Base-by-base conservation (phyloP, 2,113 vertebrate species). In the Hydrochoerus hydrochaeris region DNA sequence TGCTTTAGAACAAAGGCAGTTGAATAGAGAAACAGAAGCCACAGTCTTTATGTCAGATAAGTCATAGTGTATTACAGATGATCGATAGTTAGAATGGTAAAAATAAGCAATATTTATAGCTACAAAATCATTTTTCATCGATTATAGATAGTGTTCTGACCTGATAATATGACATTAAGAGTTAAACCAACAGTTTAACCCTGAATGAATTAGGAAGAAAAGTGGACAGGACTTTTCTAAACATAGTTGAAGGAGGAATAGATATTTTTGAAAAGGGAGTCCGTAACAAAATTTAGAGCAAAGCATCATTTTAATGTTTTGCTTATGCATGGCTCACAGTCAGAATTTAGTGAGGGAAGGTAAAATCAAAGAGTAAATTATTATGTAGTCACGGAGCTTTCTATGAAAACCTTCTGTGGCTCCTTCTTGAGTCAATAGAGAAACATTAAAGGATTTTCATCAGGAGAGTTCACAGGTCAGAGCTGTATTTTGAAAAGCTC, bases 361-460 rank as follows among this genome's bases (percentile, higher is more conserved):
- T 41, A 24, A 62, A n/a, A 73, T 4, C 46, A 91, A 81, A 38
- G 5, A 60, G 2, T 32, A 49, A 92, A 85, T 28, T 65, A 7
- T 71, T 26, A 41, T 8, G 28, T 41, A 60, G 8, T 54, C 24
- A 41, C 0, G 14, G 57, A 65, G 30, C 0, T 85, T 88, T 38
- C 86, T 57, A 58, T 24, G 13, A 90, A 94, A 85, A 41, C 62
- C 30, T 91, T 88, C 14, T 54, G 1, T 71, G 58, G 44, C 46
- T 85, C 58, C n/a, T 71, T 28, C 3, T 85, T 63, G 28, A 93
- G 58, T 85, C 6, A 88, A 38, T 78, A 5, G 22, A 71, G 30
- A 90, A 69, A 32, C 16, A 77, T 58, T 52, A 88, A 92, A 63
- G 4, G 10, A 89, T 84, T 86, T 94, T 95, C 78, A 73, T 49